Conservation (phyloP, 2,797 vertebrate species). For the Danio albolineatus region DNA sequence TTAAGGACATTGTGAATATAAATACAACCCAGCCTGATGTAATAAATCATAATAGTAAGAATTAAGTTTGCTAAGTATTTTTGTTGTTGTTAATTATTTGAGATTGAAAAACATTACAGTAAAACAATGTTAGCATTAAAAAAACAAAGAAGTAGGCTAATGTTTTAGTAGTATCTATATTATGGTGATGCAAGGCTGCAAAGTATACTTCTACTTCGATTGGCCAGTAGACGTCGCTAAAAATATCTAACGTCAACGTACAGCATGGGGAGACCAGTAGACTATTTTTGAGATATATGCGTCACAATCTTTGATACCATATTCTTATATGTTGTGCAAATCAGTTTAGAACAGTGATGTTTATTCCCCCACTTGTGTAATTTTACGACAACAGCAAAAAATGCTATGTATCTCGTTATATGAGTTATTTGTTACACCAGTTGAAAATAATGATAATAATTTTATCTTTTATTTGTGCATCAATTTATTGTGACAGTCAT, state of each 20-base stretch:
- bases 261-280: background rate
- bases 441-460: background rate
- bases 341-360: background rate
- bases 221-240: conserved; percentile 43
- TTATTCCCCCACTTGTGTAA: background rate
- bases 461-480: background rate
- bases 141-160: background rate
- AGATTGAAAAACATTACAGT: background rate
- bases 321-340: background rate
- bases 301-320: background rate
- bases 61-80: background rate
- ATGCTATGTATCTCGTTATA: background rate
- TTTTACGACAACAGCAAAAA: background rate
- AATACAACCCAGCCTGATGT: too few species aligned
- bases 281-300: background rate
- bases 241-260: background rate
- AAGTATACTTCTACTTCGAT: background rate
- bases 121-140: background rate
- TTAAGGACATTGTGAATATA: too few species aligned
- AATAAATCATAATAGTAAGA: too few species aligned
- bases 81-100: background rate
- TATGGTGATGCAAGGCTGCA: background rate
- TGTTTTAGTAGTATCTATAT: background rate
- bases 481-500: background rate
- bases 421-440: background rate